Evolutionary conservation across 2,797 vertebrate species (phyloP).

Genomic region (Trachurus trachurus): DNA sequence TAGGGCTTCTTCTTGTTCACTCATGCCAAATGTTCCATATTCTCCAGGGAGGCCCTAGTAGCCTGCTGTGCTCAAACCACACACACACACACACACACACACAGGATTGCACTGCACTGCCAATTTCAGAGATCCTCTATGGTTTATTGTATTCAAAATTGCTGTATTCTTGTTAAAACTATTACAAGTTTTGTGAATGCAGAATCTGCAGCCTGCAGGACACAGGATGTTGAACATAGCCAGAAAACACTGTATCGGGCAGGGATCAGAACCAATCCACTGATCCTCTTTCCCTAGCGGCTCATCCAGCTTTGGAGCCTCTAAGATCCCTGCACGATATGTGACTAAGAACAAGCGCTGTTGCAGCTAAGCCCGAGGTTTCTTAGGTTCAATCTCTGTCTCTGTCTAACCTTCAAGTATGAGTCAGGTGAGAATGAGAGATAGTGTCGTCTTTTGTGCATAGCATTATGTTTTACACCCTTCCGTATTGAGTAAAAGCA

Average conservation of each 20-base stretch:
- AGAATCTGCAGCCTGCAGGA: slow-evolving; percentile 21
- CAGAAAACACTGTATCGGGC: slow-evolving; percentile 64
- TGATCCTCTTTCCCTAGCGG: slow-evolving; percentile 84
- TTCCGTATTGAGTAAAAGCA: slow-evolving; percentile 21
- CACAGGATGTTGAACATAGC: slow-evolving; percentile 31
- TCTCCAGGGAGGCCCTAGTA: slow-evolving; percentile 9
- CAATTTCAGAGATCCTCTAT: background rate
- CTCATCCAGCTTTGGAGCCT: slow-evolving; percentile 87
- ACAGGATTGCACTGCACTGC: background rate
- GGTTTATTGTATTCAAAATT: background rate
- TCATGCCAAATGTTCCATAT: slow-evolving; percentile 10
- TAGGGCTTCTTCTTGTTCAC: background rate
- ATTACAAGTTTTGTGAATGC: slow-evolving; percentile 16
- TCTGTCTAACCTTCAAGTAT: slow-evolving; percentile 42
- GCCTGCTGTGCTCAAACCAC: background rate
- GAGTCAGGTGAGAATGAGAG: slow-evolving; percentile 27
- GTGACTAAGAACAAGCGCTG: slow-evolving; percentile 66
- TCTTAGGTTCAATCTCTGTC: slow-evolving; percentile 54
- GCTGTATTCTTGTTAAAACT: background rate
- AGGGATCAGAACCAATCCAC: slow-evolving; percentile 79
- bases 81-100: background rate
- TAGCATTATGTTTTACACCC: background rate
- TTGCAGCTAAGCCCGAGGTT: slow-evolving; percentile 54
- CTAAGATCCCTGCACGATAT: slow-evolving; percentile 82
- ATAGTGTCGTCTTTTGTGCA: background rate